Conservation (phyloP, 2,113 vertebrate species). For the Narcine bancroftii region DNA sequence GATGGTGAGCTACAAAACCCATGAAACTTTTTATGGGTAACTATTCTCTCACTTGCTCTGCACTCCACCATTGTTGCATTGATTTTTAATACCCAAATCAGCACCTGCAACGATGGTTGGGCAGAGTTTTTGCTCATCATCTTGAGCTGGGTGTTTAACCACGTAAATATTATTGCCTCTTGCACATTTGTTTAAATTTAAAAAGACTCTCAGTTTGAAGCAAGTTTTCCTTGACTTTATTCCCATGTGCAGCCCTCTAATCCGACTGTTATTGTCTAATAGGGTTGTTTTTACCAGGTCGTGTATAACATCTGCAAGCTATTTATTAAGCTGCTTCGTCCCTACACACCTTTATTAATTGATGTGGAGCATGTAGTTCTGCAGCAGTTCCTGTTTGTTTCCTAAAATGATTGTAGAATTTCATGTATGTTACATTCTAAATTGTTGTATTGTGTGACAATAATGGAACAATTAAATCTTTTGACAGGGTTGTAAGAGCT, state of each 20-base stretch:
- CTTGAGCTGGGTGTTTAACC: not conserved
- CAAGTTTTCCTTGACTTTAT: not conserved
- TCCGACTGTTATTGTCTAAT: not conserved
- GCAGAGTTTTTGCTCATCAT: no score
- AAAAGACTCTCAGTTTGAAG: not conserved
- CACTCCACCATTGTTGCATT: not conserved
- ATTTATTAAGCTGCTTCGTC: not conserved
- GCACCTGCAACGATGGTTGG: not conserved
- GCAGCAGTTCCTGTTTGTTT: no score
- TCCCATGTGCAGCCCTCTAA: not conserved
- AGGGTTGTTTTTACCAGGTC: not conserved
- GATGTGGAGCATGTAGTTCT: not conserved
- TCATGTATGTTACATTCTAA: no score
- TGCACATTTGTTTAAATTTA: not conserved
- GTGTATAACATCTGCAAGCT: not conserved
- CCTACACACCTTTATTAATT: not conserved
- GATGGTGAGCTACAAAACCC: no score
- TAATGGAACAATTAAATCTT: no score
- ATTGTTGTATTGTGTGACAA: no score
- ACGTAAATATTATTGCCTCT: not conserved
- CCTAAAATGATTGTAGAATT: no score
- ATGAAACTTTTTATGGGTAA: no score
- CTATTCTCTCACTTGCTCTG: not conserved
- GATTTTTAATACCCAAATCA: not conserved
- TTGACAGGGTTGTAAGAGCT: no score